phyloP scores from a whole-genome alignment of 2,113 vertebrate genomes.

The Oryzias javanicus region DNA sequence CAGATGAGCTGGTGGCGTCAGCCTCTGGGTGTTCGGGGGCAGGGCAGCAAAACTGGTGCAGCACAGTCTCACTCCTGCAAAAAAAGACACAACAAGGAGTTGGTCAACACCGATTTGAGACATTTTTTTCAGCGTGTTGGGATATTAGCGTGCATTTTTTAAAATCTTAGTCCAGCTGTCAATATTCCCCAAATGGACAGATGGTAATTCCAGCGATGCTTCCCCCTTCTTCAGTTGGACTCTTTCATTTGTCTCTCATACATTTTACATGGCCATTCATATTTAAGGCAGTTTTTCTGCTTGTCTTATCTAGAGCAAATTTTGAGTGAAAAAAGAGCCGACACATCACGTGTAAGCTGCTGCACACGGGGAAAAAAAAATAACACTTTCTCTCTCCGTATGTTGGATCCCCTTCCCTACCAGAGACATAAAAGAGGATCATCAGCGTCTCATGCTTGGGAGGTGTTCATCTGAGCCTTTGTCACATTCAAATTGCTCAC shows the following conservation, averaged over 20 bases:
- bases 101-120: too few relatives aligned
- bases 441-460: not conserved
- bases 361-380: not conserved
- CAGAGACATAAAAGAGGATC: not conserved
- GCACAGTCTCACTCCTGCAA: slow-evolving; percentile 92
- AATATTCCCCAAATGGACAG: slow-evolving; percentile 52
- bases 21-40: slow-evolving; percentile 90
- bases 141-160: slow-evolving; percentile 9
- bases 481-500: slow-evolving; percentile 25
- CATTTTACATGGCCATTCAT: slow-evolving; percentile 55
- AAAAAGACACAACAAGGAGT: slow-evolving; percentile 18
- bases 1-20: slow-evolving; percentile 65
- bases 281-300: slow-evolving; percentile 41
- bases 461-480: not conserved
- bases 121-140: slow-evolving; percentile 19
- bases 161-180: slow-evolving; percentile 31
- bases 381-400: slow-evolving; percentile 3
- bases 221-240: slow-evolving; percentile 33
- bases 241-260: slow-evolving; percentile 48
- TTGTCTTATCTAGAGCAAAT: slow-evolving; percentile 34
- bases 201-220: slow-evolving; percentile 36
- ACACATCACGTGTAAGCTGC: slow-evolving; percentile 10
- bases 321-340: slow-evolving; percentile 9
- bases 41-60: slow-evolving; percentile 98
- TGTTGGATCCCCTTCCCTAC: not conserved